Percentiles rank a stretch among this genome's conserved stretches.
phyloP scores from a whole-genome alignment of 2,113 vertebrate species.

The Sapayoa aenigma region DNA sequence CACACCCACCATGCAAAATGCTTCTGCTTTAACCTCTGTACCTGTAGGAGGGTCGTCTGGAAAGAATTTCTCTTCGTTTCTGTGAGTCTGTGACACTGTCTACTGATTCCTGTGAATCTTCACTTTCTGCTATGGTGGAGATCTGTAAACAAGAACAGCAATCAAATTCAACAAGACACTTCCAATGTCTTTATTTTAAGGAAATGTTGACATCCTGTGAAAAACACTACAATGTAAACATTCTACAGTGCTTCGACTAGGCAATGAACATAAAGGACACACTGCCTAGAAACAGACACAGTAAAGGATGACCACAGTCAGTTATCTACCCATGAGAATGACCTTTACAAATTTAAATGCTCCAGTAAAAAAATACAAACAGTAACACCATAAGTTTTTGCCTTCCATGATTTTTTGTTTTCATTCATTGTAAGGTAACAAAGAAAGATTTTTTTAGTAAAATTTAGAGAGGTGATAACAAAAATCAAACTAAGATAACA shows the following conservation, averaged over 20 bases:
- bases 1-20: not conserved
- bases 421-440: not conserved
- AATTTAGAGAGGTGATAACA: not conserved
- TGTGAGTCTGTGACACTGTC: slow-evolving; percentile 97
- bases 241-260: not conserved
- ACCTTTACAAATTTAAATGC: not conserved
- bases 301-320: not conserved
- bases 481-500: not conserved
- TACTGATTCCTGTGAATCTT: slow-evolving; percentile 98
- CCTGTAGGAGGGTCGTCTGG: slow-evolving; percentile 96
- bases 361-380: not conserved
- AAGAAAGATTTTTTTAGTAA: not conserved
- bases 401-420: not conserved
- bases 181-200: not conserved
- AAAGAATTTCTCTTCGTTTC: slow-evolving; percentile 97
- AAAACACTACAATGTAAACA: not conserved
- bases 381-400: not conserved
- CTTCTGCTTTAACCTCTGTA: slow-evolving; percentile 50
- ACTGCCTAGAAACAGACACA: not conserved
- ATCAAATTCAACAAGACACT: slow-evolving; percentile 17
- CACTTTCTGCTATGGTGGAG: slow-evolving; percentile 95
- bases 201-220: not conserved
- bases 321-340: not conserved
- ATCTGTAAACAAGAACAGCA: slow-evolving; percentile 81
- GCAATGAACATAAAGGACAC: not conserved